Evolutionary conservation across 92 coral and sea anemone genomes (phyloP).

Genomic region (Epizoanthus rinbou): DNA sequence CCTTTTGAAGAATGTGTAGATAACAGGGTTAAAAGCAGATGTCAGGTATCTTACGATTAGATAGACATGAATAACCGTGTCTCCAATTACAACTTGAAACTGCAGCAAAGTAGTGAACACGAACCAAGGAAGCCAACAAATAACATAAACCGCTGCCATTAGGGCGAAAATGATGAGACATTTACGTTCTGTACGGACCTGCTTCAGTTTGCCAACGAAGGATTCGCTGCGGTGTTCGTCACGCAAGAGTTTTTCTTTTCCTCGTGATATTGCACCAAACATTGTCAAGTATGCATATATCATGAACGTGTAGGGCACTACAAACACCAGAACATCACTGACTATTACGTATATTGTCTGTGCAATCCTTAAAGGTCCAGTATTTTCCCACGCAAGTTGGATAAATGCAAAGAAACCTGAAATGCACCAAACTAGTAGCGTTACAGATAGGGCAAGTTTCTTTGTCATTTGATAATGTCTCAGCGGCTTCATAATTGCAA

Average conservation of each 20-base stretch:
- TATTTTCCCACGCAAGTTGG: slow-evolving; percentile 33
- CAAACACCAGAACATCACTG: slow-evolving; percentile 2
- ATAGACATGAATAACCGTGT: not conserved
- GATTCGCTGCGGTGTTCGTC: not conserved
- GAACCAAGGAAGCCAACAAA: slow-evolving; percentile 41
- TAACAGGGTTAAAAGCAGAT: slow-evolving; percentile 35
- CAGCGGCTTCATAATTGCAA: slow-evolving; percentile 28
- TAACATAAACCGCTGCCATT: slow-evolving; percentile 30
- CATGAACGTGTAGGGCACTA: slow-evolving; percentile 26
- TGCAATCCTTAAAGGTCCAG: not conserved
- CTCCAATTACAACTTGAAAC: not conserved
- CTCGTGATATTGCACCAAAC: slow-evolving; percentile 32
- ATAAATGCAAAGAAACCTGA: slow-evolving; percentile 27
- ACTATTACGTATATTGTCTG: slow-evolving; percentile 14
- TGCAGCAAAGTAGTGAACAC: slow-evolving; percentile 7
- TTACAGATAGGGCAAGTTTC: slow-evolving; percentile 1
- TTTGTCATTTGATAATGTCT: slow-evolving; percentile 29
- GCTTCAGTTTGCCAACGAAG: not conserved
- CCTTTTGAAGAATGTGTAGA: slow-evolving; percentile 32
- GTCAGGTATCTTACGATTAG: slow-evolving; percentile 32
- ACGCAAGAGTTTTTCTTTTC: slow-evolving; percentile 34
- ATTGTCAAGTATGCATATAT: slow-evolving; percentile 41
- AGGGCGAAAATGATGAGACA: slow-evolving; percentile 33
- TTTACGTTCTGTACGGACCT: slow-evolving; percentile 24
- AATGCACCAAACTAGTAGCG: slow-evolving; percentile 1